phyloP scores from a whole-genome alignment of 2,888 invertebrate genomes.

The Aplocera efformata region DNA sequence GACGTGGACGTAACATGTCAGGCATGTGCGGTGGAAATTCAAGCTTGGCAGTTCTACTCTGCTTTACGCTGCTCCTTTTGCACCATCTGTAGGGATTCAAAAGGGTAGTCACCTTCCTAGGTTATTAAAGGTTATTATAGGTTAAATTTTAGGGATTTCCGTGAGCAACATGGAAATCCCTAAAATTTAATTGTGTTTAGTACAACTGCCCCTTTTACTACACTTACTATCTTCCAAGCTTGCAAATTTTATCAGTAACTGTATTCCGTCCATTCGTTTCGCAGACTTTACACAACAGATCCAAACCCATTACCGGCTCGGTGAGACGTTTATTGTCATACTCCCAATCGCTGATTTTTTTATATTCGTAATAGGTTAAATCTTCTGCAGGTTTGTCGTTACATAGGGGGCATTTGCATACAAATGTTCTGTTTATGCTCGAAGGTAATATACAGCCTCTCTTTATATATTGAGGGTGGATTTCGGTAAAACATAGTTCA shows the following conservation, averaged over 20 bases:
- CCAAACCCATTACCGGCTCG: constrained; percentile 34
- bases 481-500: constrained; percentile 52
- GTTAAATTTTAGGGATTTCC: too few species aligned
- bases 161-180: too few species aligned
- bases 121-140: too few species aligned
- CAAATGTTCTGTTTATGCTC: constrained; percentile 51
- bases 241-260: constrained; percentile 43
- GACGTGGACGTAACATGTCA: too few species aligned
- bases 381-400: constrained; percentile 57
- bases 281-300: constrained; percentile 57
- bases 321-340: constrained; percentile 53
- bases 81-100: too few species aligned
- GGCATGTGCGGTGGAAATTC: too few species aligned
- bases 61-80: too few species aligned
- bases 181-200: too few species aligned
- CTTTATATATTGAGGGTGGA: constrained; percentile 53
- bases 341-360: constrained; percentile 50
- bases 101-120: too few species aligned
- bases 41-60: too few species aligned
- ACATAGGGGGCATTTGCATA: constrained; percentile 64
- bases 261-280: constrained; percentile 44
- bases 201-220: too few species aligned
- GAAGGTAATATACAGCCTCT: constrained; percentile 52
- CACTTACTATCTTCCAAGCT: constrained; percentile 47
- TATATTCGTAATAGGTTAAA: constrained; percentile 47